These are phyloP conservation scores for Pectinophora gossypiella DNA, from an alignment of 1,140 invertebrate genomes.

Conservation along the genomic window DNA sequence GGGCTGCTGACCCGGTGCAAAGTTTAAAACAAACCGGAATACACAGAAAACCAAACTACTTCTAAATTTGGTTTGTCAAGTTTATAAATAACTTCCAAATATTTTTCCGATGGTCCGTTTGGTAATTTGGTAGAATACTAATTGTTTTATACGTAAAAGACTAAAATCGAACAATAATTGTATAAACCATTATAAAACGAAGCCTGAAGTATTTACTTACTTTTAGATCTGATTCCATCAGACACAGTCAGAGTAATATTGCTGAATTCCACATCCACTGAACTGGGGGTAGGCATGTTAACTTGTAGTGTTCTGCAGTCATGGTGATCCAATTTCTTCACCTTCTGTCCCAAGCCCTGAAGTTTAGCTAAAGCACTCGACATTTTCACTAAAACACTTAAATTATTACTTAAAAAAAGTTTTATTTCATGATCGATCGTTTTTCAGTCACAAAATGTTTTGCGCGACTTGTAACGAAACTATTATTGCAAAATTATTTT, in stretches of 20 bases:
- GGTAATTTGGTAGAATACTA: no score
- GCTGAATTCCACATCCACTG: conserved; percentile 56
- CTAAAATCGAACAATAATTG: no score
- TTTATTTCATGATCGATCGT: not conserved
- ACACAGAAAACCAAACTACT: no score
- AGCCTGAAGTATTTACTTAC: conserved; percentile 50
- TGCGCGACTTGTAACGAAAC: no score
- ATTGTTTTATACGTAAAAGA: no score
- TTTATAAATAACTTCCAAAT: no score
- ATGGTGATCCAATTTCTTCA: conserved; percentile 31
- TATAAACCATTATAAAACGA: no score
- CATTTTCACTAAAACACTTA: conserved; percentile 29
- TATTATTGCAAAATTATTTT: no score
- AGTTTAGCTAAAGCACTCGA: conserved; percentile 36
- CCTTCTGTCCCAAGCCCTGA: conserved; percentile 39
- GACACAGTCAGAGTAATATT: conserved; percentile 41
- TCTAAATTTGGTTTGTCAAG: no score
- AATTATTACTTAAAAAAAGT: not conserved
- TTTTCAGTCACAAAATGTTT: not conserved
- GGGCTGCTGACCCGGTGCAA: no score
- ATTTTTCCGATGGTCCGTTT: no score
- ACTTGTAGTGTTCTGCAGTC: conserved; percentile 46
- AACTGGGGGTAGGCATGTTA: conserved; percentile 37
- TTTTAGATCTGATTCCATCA: conserved; percentile 37
- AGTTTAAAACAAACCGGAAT: no score